Conservation (phyloP, 2,113 vertebrate species). For the Clinocottus analis region DNA sequence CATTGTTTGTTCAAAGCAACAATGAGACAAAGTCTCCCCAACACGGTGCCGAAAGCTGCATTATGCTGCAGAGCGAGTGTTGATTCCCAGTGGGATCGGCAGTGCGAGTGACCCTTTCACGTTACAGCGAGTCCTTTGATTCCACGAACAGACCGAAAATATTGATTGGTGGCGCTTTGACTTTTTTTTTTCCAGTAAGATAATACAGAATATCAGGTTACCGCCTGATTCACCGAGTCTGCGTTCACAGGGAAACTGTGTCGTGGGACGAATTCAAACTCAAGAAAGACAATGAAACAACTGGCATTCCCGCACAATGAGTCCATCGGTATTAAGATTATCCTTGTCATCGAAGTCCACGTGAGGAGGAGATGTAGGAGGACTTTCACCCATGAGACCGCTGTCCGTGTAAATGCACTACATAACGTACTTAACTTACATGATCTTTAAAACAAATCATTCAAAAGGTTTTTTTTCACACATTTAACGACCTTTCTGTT, state of each 20-base stretch:
- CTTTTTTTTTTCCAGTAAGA: conserved; percentile 44
- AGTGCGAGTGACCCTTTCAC: conserved; percentile 11
- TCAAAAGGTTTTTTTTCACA: too few relatives aligned
- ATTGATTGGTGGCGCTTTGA: conserved; percentile 34
- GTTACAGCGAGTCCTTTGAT: conserved; percentile 17
- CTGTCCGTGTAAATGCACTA: too few relatives aligned
- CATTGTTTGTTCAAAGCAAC: neutral
- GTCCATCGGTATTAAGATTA: too few relatives aligned
- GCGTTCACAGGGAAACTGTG: neutral
- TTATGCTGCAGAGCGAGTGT: neutral
- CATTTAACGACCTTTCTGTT: too few relatives aligned
- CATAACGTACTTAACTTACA: too few relatives aligned
- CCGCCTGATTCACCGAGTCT: neutral
- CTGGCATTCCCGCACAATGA: too few relatives aligned
- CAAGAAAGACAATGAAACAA: too few relatives aligned
- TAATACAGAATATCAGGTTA: neutral
- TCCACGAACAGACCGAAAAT: conserved; percentile 27
- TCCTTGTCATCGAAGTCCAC: neutral
- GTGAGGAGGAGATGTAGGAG: neutral
- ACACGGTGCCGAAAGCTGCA: neutral
- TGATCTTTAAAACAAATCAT: too few relatives aligned
- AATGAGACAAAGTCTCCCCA: neutral
- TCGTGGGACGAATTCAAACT: too few relatives aligned
- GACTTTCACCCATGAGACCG: neutral
- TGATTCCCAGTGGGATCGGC: too few relatives aligned